A percentile compares a stretch with the other conserved stretches of the same genome.
Evolutionary conservation across 2,113 vertebrate genomes (phyloP).

Genomic region (Eulemur macaco): DNA sequence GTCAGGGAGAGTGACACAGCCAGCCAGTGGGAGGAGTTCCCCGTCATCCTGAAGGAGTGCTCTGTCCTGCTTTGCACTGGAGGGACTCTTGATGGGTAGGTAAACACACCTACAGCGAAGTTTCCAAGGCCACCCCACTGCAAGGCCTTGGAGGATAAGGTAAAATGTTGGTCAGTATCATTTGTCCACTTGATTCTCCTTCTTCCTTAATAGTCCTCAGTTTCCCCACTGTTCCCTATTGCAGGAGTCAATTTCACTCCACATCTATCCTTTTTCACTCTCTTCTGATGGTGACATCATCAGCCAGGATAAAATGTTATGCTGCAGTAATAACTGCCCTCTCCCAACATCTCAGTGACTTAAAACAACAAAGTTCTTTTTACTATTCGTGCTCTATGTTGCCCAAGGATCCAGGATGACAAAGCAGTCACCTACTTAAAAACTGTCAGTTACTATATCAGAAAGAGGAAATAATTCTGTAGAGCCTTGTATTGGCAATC

Average conservation of each 20-base stretch:
- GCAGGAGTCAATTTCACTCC: neutral
- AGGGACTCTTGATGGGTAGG: neutral
- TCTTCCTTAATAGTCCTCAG: neutral
- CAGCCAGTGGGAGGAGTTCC: neutral
- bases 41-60: neutral
- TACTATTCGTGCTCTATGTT: neutral
- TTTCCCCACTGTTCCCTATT: neutral
- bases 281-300: neutral
- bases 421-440: neutral
- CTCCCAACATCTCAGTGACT: neutral
- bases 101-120: neutral
- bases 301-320: neutral
- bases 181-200: neutral
- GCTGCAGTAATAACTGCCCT: neutral
- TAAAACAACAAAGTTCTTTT: neutral
- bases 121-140: neutral
- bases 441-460: accelerated
- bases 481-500: neutral
- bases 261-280: neutral
- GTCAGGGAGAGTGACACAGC: too few relatives aligned
- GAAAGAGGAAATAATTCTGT: neutral
- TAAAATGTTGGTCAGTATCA: neutral
- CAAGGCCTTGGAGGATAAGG: neutral
- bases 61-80: neutral
- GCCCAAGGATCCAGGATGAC: neutral